These are phyloP conservation scores for Brachyalestes nurse DNA, from an alignment of 2,797 vertebrate species.

Conservation along the genomic window DNA sequence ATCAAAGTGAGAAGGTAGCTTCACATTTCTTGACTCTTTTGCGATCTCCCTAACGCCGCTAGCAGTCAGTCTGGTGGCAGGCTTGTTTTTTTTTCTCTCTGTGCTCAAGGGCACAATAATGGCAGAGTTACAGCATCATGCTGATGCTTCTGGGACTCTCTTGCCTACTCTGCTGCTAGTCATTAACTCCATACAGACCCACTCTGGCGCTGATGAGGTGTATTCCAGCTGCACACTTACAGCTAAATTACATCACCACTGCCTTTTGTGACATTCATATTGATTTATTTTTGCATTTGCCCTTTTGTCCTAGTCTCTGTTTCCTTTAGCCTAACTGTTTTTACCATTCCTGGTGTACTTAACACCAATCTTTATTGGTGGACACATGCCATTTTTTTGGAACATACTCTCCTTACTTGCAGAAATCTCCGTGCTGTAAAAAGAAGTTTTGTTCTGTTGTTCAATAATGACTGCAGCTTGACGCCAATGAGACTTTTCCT, in stretches of 20 bases:
- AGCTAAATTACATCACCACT: constrained; percentile 41
- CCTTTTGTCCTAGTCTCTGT: constrained; percentile 1
- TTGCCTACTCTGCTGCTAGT: constrained; percentile 51
- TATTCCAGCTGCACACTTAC: constrained; percentile 47
- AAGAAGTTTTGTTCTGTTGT: constrained; percentile 9
- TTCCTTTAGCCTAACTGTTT: background rate
- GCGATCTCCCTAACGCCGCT: constrained; percentile 32
- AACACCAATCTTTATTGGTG: background rate
- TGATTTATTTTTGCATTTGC: constrained; percentile 28
- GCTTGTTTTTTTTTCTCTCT: constrained; percentile 22
- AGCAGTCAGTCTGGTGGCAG: constrained; percentile 39
- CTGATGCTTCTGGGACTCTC: constrained; percentile 49
- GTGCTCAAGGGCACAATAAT: constrained; percentile 49
- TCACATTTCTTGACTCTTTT: constrained; percentile 26
- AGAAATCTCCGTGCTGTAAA: background rate
- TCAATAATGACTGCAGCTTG: constrained; percentile 29
- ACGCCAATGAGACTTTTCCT: constrained; percentile 24
- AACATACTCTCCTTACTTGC: background rate
- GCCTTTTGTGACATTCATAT: constrained; percentile 13
- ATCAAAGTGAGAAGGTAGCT: constrained; percentile 21
- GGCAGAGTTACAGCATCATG: constrained; percentile 50
- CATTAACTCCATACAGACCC: constrained; percentile 49
- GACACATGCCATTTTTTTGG: background rate
- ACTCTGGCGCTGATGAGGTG: constrained; percentile 50
- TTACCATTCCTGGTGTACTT: background rate